Percentiles rank a stretch among this genome's conserved stretches.
Conservation (phyloP, 2,888 invertebrate genomes). For the Adelognathus sp. region DNA sequence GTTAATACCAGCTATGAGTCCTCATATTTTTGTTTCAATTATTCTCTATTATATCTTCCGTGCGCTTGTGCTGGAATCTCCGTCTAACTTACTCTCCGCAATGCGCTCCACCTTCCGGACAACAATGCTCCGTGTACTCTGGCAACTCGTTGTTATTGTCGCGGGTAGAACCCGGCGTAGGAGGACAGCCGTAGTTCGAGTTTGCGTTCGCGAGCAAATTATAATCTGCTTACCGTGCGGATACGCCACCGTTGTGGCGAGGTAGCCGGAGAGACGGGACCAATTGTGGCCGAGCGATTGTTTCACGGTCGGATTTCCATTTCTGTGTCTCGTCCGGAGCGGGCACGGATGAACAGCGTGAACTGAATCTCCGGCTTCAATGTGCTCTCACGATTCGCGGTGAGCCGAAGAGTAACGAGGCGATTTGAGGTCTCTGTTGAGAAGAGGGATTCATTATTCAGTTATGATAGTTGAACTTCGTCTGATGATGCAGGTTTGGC, state of each 20-base stretch:
- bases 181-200: slow-evolving; percentile 33
- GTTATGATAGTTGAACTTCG: no score
- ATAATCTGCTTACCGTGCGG: slow-evolving; percentile 64
- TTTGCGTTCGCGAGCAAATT: slow-evolving; percentile 65
- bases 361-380: no score
- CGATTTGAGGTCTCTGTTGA: no score
- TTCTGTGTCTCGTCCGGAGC: not conserved
- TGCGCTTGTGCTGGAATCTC: not conserved
- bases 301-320: slow-evolving; percentile 14
- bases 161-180: slow-evolving; percentile 19
- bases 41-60: slow-evolving; percentile 1
- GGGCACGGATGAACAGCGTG: no score
- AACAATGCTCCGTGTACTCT: slow-evolving; percentile 63
- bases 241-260: slow-evolving; percentile 48
- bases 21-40: not conserved
- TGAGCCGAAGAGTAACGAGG: no score
- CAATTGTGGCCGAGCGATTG: slow-evolving; percentile 44
- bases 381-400: no score
- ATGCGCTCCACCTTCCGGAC: slow-evolving; percentile 26
- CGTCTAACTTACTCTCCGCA: slow-evolving; percentile 11
- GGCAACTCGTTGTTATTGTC: slow-evolving; percentile 58
- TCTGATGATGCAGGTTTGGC: no score
- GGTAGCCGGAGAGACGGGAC: slow-evolving; percentile 11
- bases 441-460: no score
- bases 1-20: slow-evolving; percentile 8